Conservation (phyloP, 1,140 invertebrate genomes). For the Drosophila willistoni region DNA sequence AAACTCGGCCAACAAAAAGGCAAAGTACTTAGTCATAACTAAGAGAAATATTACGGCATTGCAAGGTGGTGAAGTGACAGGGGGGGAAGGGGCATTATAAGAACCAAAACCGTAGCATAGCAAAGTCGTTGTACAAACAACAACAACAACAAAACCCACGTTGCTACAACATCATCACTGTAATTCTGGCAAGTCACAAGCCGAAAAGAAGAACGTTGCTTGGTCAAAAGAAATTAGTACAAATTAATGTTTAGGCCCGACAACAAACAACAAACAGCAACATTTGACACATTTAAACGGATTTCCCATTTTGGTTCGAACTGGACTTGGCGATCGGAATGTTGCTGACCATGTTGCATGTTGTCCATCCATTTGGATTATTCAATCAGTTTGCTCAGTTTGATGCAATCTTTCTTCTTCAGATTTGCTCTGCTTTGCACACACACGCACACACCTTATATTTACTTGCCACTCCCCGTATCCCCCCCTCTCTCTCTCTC, state of each 20-base stretch:
- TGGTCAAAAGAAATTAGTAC: slow-evolving; percentile 55
- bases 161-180: background rate
- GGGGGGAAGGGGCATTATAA: slow-evolving; percentile 28
- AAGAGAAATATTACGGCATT: slow-evolving; percentile 57
- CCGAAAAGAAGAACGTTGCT: background rate
- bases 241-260: slow-evolving; percentile 38
- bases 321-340: slow-evolving; percentile 35
- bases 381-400: slow-evolving; percentile 35
- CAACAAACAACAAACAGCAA: slow-evolving; percentile 1
- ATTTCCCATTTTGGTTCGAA: slow-evolving; percentile 15
- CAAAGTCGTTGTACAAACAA: slow-evolving; percentile 9
- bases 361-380: slow-evolving; percentile 47
- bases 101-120: slow-evolving; percentile 9
- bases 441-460: slow-evolving; percentile 2
- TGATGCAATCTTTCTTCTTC: slow-evolving; percentile 50
- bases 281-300: slow-evolving; percentile 42
- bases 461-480: background rate
- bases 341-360: slow-evolving; percentile 29
- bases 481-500: too few species aligned
- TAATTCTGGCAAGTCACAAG: slow-evolving; percentile 53
- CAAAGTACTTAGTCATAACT: slow-evolving; percentile 1
- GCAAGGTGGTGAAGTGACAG: background rate
- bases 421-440: slow-evolving; percentile 26
- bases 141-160: background rate
- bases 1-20: slow-evolving; percentile 49